These are phyloP conservation scores for Leptinotarsa rubiginosa DNA, from an alignment of 2,888 invertebrate genomes.

Conservation along the genomic window DNA sequence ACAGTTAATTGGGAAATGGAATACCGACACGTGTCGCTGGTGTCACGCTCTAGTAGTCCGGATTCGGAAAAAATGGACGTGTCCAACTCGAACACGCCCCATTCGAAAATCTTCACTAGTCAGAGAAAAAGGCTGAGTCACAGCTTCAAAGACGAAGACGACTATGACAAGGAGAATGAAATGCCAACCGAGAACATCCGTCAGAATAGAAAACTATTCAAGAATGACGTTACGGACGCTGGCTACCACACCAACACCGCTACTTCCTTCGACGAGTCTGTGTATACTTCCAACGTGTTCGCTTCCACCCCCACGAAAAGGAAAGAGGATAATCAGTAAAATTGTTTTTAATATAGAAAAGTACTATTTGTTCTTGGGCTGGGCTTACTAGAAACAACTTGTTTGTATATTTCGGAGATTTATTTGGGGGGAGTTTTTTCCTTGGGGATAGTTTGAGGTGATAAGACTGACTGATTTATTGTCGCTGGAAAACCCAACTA, in stretches of 20 bases:
- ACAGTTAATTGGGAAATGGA: constrained; percentile 64
- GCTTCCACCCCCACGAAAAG: constrained; percentile 63
- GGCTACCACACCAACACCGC: constrained; percentile 60
- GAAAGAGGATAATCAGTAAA: constrained; percentile 27
- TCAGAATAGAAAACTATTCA: constrained; percentile 50
- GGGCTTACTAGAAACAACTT: no score
- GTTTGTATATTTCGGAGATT: neutral
- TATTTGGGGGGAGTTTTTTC: neutral
- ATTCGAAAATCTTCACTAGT: constrained; percentile 60
- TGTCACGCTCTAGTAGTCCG: constrained; percentile 49
- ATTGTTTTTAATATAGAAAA: neutral
- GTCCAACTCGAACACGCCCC: constrained; percentile 61
- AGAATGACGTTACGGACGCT: constrained; percentile 56
- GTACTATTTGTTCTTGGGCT: neutral
- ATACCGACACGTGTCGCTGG: constrained; percentile 58
- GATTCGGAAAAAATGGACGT: constrained; percentile 59
- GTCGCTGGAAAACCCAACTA: neutral
- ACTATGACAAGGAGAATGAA: constrained; percentile 49
- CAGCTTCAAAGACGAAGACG: constrained; percentile 60
- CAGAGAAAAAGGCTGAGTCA: constrained; percentile 64
- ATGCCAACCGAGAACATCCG: constrained; percentile 33
- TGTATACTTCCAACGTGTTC: constrained; percentile 54
- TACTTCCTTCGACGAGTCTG: constrained; percentile 47
- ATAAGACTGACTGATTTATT: constrained; percentile 6
- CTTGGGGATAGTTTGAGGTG: neutral